Percentiles rank a stretch among this genome's conserved stretches.
These are phyloP conservation scores for Scaptomyza caliginosa DNA, from an alignment of 2,888 invertebrate genomes.

Conservation along the genomic window DNA sequence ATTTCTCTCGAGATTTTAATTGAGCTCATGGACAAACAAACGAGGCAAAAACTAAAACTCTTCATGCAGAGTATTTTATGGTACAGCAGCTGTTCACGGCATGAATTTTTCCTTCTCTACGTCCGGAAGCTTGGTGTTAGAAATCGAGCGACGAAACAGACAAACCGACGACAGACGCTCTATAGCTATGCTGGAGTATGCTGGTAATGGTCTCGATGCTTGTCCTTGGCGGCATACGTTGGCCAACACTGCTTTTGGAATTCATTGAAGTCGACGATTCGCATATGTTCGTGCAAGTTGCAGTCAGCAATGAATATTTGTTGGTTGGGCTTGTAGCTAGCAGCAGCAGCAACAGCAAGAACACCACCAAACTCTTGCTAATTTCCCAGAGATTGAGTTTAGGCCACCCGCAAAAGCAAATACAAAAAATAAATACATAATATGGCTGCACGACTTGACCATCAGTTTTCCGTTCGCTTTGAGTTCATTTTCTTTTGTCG, in stretches of 20 bases:
- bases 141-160: conserved; percentile 66
- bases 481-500: not conserved
- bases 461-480: conserved; percentile 18
- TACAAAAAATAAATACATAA: not conserved
- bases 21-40: conserved; percentile 1
- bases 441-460: not conserved
- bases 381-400: conserved; percentile 35
- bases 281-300: conserved; percentile 58
- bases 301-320: conserved; percentile 50
- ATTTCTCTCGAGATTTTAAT: not conserved
- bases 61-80: conserved; percentile 1
- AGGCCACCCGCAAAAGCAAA: conserved; percentile 8
- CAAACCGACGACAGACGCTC: conserved; percentile 49
- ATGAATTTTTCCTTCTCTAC: conserved; percentile 11
- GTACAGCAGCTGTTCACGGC: conserved; percentile 6
- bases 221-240: conserved; percentile 17
- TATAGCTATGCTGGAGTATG: not conserved
- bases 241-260: conserved; percentile 27
- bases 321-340: no score
- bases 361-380: conserved; percentile 22
- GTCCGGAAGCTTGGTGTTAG: conserved; percentile 74
- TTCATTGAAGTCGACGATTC: conserved; percentile 47
- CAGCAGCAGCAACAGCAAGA: conserved; percentile 2
- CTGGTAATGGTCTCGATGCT: conserved; percentile 5
- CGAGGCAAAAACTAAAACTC: not conserved